Evolutionary conservation across 2,797 vertebrate genomes (phyloP), one percentile per base, ranked within the genome.

Genomic region (Rousettus madagascariensis): DNA sequence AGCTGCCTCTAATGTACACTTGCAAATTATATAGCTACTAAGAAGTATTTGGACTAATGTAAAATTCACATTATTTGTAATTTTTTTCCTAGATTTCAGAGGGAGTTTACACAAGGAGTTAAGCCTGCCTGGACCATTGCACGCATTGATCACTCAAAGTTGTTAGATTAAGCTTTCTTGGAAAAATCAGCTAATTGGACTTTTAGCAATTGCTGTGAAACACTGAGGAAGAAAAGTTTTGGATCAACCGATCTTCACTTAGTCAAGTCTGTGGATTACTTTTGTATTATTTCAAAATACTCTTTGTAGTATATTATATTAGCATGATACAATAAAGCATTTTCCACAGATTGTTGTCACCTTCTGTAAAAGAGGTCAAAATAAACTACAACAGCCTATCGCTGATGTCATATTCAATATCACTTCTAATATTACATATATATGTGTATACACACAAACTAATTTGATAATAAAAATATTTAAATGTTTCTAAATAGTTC

Each of bases 51-150:
- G 80, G 49, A 36, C 57, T 68, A 8, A 26, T 92, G 74, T 53
- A 95, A 30, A 55, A 77, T 72, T 95, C 77, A 68, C 28, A 74
- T 82, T 97, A 59, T 11, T 96, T 97, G 13, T 95, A 94, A 91
- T 51, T n/a, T 95, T 95, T 90, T 84, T 95, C 96, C 28, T 97
- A 99, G 99, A 97, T 99, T 99, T 97, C 99, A 99, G 59, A 99
- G 99, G 96, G 99, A 99, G 97, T 99, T 99, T 97, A 99, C 99
- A n/a, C 98, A 99, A 98, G 99, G 99, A 90, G 99, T 99, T 72
- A 97, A 98, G 88, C 99, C 99, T n/a, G 99, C 99, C 96, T 99
- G 99, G 99, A 99, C 98, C 96, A 99, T 99, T 93, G 99, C 99
- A 19, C 98, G 99, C 96, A 99, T 99, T 98, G 99, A 99, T 95